Evolutionary conservation across 2,113 vertebrate genomes (phyloP).

Genomic region (Cynoglossus semilaevis): DNA sequence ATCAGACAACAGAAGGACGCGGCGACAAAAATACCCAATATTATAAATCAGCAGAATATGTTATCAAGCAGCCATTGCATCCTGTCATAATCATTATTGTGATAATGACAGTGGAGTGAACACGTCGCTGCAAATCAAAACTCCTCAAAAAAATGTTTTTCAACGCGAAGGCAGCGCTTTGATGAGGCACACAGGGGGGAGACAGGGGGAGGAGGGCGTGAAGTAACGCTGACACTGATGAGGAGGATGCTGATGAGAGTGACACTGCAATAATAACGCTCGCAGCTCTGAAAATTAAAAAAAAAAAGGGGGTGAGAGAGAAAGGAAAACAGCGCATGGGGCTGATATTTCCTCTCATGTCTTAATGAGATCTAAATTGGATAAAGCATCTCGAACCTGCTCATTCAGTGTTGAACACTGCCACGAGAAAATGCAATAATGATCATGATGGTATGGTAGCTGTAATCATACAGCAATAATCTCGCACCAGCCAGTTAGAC

Average conservation of each 20-base stretch:
- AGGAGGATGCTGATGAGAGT: slow-evolving; percentile 10
- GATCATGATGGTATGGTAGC: slow-evolving; percentile 63
- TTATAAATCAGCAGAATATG: slow-evolving; percentile 48
- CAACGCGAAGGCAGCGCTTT: slow-evolving; percentile 18
- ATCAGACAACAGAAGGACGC: slow-evolving; percentile 52
- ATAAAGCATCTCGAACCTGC: slow-evolving; percentile 66
- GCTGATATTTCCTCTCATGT: slow-evolving; percentile 56
- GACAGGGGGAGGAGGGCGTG: slow-evolving; percentile 3
- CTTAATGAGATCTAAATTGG: slow-evolving; percentile 74
- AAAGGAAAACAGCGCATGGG: slow-evolving; percentile 29
- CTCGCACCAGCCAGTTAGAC: slow-evolving; percentile 67
- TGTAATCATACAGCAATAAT: slow-evolving; percentile 72
- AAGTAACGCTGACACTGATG: not conserved
- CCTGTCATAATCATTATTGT: slow-evolving; percentile 50
- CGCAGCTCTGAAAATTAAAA: slow-evolving; percentile 26
- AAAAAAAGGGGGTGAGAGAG: slow-evolving; percentile 8
- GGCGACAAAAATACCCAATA: slow-evolving; percentile 13
- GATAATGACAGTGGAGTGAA: slow-evolving; percentile 48
- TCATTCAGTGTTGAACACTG: slow-evolving; percentile 55
- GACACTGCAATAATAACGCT: slow-evolving; percentile 28
- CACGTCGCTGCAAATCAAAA: slow-evolving; percentile 39
- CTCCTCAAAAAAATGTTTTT: slow-evolving; percentile 24
- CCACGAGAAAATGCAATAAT: slow-evolving; percentile 65
- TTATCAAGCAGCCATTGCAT: slow-evolving; percentile 52
- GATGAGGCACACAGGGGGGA: slow-evolving; percentile 21